phyloP scores from a whole-genome alignment of 2,113 vertebrate species.

The Neolamprologus longior region DNA sequence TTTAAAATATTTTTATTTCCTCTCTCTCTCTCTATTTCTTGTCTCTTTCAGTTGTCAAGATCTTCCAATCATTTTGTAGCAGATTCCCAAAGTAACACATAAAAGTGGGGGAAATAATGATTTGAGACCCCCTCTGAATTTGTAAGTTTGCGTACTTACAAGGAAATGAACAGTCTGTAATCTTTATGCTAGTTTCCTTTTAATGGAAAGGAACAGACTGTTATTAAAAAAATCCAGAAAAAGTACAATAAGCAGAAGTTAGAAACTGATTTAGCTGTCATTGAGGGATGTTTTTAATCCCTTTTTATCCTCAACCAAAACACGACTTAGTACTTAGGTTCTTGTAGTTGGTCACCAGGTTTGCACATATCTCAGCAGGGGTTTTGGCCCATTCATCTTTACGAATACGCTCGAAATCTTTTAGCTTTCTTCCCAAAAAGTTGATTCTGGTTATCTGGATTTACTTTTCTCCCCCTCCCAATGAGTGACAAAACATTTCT shows the following conservation, averaged over 20 bases:
- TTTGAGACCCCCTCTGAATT: neutral
- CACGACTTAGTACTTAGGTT: neutral
- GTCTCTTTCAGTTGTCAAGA: neutral
- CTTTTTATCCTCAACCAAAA: neutral
- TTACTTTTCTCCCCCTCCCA: neutral
- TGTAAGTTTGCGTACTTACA: neutral
- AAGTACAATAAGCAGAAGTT: neutral
- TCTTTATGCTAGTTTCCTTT: neutral
- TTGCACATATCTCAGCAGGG: neutral
- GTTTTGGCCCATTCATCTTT: neutral
- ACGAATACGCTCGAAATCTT: rapidly evolving
- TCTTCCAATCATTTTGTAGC: neutral
- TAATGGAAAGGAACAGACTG: neutral
- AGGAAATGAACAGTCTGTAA: neutral
- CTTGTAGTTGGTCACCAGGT: neutral
- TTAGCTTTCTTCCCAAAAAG: neutral
- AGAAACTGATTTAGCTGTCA: rapidly evolving
- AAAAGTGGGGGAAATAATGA: neutral
- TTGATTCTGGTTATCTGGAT: neutral
- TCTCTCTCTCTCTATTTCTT: neutral
- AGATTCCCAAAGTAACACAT: neutral
- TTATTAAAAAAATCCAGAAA: neutral
- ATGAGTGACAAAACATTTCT: neutral
- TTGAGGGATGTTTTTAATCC: neutral
- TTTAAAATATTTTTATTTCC: neutral